A percentile compares a stretch with the other conserved stretches of the same genome.
phyloP scores from a whole-genome alignment of 30 jellyfish, hydroid and myxozoan species.

The Aurelia sp. region DNA sequence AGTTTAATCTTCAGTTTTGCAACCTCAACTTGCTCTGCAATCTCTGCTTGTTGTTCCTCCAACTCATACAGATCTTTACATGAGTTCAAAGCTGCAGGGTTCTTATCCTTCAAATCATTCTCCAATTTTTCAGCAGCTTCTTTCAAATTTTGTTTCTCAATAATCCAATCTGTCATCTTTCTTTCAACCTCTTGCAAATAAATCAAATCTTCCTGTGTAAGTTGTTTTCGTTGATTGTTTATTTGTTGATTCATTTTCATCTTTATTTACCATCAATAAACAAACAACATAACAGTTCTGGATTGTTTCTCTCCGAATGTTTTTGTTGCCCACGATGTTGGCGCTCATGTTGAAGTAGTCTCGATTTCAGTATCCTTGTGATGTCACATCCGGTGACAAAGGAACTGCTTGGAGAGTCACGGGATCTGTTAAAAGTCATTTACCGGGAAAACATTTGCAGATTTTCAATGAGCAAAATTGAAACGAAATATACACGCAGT shows the following conservation, averaged over 20 bases:
- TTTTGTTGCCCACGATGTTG: too few relatives aligned
- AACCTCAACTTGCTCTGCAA: not conserved
- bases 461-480: too few relatives aligned
- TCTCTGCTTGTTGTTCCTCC: not conserved
- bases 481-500: too few relatives aligned
- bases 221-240: not conserved
- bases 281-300: too few relatives aligned
- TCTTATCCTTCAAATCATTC: not conserved
- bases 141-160: conserved; percentile 2
- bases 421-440: too few relatives aligned
- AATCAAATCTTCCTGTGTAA: conserved; percentile 12
- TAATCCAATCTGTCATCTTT: conserved; percentile 26
- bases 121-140: not conserved
- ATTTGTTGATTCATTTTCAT: not conserved
- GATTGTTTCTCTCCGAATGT: too few relatives aligned
- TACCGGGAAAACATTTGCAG: too few relatives aligned
- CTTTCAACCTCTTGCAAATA: conserved; percentile 7
- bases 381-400: too few relatives aligned
- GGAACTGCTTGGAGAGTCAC: too few relatives aligned
- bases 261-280: too few relatives aligned
- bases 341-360: too few relatives aligned
- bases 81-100: conserved; percentile 1
- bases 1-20: not conserved
- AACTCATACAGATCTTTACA: conserved; percentile 25
- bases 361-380: too few relatives aligned